Base-by-base conservation (phyloP, 2,888 invertebrate genomes). In the Euplexia lucipara region DNA sequence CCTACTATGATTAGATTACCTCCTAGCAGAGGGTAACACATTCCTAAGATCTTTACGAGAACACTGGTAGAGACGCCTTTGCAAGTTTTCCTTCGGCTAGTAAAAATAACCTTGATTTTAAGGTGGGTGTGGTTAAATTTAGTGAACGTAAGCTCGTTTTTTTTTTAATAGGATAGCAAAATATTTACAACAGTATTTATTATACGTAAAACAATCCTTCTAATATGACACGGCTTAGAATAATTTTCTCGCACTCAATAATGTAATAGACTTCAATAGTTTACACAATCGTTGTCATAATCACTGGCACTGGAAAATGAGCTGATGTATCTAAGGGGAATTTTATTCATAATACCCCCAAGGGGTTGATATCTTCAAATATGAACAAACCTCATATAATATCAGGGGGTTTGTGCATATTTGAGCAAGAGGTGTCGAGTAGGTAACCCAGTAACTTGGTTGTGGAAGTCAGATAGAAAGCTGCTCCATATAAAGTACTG, bases 71-170 rank as follows among this genome's bases (percentile, higher is more conserved):
- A 5, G 51, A 52, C 41, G 10, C 18, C 9, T 75, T 70, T 75
- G 75, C 75, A 45, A 75, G 30, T 22, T 45, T 68, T 34, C 49
- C 39, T 68, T 69, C 2, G 12, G 37, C 51, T 70, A 58, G 42
- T 69, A 75, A 75, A 75, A 69, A 58, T 48, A 69, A 48, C 47
- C 75, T 70, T 75, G 41, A 59, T 75, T 75, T 56, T 32, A 34
- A 49, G 32, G 35, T 48, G 26, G 26, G 2, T n/a, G 39, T 5
- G 22, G 9, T 44, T 16, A 26, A 26, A 37, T 39, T 2, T 47
- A 30, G 47, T 35, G 39, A 72, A 42, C n/a, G 47, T 63, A 35
- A 20, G 39, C 30, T 47, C 41, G 3, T 64, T 73, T 64, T 16
- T 35, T 64, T 72, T 26, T 47, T 3, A 26, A 41, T 41, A 6